Percentiles rank a stretch among this genome's conserved stretches.
Evolutionary conservation across 2,888 invertebrate genomes (phyloP).

Genomic region (Cheilosia vernalis): DNA sequence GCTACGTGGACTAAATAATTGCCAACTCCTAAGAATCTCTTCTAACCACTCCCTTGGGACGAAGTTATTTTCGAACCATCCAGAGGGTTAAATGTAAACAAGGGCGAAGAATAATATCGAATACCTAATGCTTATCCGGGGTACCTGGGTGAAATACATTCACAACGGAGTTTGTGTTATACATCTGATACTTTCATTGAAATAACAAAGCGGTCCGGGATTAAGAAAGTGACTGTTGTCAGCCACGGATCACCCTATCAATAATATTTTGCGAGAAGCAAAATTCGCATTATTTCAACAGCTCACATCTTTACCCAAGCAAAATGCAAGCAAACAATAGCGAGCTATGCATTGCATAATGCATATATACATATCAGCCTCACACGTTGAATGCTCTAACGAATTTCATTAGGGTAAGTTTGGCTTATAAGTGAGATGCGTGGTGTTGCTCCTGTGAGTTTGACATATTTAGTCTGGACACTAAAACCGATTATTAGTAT

Average conservation of each 20-base stretch:
- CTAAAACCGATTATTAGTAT: too few relatives aligned
- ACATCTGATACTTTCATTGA: constrained; percentile 1
- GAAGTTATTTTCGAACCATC: not conserved
- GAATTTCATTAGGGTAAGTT: too few relatives aligned
- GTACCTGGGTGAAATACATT: constrained; percentile 1
- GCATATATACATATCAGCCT: too few relatives aligned
- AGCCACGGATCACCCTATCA: not conserved
- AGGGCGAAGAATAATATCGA: constrained; percentile 19
- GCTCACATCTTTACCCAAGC: too few relatives aligned
- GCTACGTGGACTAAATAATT: constrained; percentile 65
- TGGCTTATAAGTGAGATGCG: too few relatives aligned
- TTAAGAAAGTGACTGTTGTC: constrained; percentile 15
- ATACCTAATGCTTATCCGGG: constrained; percentile 20
- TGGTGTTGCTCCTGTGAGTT: too few relatives aligned
- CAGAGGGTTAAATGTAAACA: constrained; percentile 34
- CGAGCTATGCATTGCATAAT: too few relatives aligned
- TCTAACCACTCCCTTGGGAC: constrained; percentile 47
- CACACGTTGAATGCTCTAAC: too few relatives aligned
- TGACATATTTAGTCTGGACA: too few relatives aligned
- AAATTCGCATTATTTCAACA: too few relatives aligned
- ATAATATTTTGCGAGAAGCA: too few relatives aligned
- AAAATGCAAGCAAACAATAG: too few relatives aligned
- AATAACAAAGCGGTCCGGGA: not conserved
- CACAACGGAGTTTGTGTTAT: not conserved
- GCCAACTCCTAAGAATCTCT: constrained; percentile 50